These are phyloP conservation scores for Callipepla squamata DNA, from an alignment of 2,113 vertebrate species.

Conservation along the genomic window DNA sequence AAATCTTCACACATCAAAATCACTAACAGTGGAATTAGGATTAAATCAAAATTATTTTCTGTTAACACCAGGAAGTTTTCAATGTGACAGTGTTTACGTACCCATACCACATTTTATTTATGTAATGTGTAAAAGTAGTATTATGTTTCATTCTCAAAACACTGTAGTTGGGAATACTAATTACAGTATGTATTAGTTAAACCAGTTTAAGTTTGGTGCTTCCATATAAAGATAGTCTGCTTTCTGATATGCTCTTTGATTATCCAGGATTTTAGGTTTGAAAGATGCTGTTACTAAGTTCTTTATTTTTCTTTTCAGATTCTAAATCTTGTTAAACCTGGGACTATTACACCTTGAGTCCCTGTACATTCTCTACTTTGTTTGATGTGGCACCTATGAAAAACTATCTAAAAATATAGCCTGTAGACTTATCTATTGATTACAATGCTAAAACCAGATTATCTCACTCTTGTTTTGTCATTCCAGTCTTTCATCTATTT, in stretches of 20 bases:
- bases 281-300: neutral
- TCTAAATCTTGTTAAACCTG: neutral
- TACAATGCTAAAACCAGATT: conserved; percentile 4
- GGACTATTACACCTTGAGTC: neutral
- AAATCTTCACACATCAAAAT: neutral
- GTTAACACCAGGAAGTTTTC: neutral
- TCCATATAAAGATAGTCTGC: neutral
- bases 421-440: conserved; percentile 7
- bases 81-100: neutral
- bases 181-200: neutral
- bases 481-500: neutral
- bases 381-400: neutral
- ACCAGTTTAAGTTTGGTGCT: neutral
- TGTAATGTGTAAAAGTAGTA: neutral
- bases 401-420: neutral
- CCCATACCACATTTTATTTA: neutral
- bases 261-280: neutral
- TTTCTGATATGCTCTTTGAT: neutral
- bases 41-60: neutral
- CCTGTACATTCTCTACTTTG: neutral
- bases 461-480: neutral
- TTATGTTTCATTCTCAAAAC: neutral
- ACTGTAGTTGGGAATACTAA: neutral
- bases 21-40: neutral
- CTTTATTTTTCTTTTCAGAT: neutral